Evolutionary conservation across 1,140 invertebrate species (phyloP), one percentile per base, ranked within the genome.

Genomic region (Lasioglossum baleicum): DNA sequence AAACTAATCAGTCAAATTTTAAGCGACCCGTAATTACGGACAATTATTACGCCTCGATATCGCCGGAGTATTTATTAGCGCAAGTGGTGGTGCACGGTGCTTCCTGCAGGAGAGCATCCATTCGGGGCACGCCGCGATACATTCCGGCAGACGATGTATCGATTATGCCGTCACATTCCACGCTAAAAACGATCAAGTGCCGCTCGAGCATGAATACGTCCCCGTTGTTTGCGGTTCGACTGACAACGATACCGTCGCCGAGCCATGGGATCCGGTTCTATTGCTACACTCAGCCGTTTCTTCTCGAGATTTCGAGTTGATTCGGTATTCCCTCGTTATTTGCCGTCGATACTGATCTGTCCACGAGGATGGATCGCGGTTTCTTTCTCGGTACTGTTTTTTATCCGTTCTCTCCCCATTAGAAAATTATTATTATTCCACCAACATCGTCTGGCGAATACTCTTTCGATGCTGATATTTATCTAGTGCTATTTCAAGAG

Each of bases 41-140:
- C 61, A 66, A 73, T 73, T 79, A 79, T 79, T 73, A 58, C 48
- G 51, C 48, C 48, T 58, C 13, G 40, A 65, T 53, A 40, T 72
- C 60, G 56, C 56, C 40, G 26, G 20, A 64, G 61, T 66, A 79
- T 73, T 72, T 78, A 78, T 78, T 78, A 73, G 69, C 35, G 61
- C 31, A 65, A 78, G 44, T 65, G 76, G 61, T 35, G 6, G 48
- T 65, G 10, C 75, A 15, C 44, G 35, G 7, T 48, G 31, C 35
- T 63, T 78, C 58, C 75, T 53, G 5, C 67, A 31, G 22, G 1
- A 51, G 69, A 11, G 75, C 68, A 15, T 56, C 40, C 69, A 65
- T 53, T 72, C 60, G 44, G 35, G 15, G 26, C 60, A n/a, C 68
- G 69, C 17, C 17, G 48, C 69, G 61, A 53, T 78, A 44, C 69